Base-by-base conservation (phyloP, 2,797 vertebrate genomes). In the Myripristis jacobus region DNA sequence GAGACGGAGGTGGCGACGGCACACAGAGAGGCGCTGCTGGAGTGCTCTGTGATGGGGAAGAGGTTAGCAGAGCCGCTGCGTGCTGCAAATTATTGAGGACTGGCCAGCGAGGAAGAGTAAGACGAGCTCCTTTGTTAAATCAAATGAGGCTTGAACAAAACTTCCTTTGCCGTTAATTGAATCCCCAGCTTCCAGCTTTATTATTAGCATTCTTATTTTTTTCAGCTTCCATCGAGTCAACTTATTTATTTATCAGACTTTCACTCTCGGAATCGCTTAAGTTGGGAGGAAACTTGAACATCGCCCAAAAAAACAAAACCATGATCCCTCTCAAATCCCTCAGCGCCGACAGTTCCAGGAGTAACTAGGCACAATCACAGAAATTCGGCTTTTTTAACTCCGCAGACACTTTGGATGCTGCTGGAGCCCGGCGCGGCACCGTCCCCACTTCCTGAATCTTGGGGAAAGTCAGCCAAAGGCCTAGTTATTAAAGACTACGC, bases 81-180 rank as follows among this genome's bases (percentile, higher is more conserved):
- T 43, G 11, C n/a, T 15, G 51, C 19, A 54, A 63, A 8, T 43
- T 31, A 3, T 4, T 15, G 7, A 59, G 19, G 64, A 43, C 22
- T 41, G 44, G 41, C 55, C 3, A 1, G 41, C 25, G 9, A 36
- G 63, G 51, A 13, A 29, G 27, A 48, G 51, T 51, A 11, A 51
- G 27, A 56, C 19, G 54, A 66, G n/a, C n/a, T 60, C 21, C 43
- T 74, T 78, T 78, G 19, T 79, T 66, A 64, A 66, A 31, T 72
- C 19, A 75, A 73, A 66, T 64, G 16, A 75, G 58, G 65, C 59
- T 53, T 41, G 44, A 53, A 60, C 64, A 22, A 56, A 77, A 80
- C 70, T 66, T 70, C 59, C 24, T 51, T 68, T 63, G 22, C 22
- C 59, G 10, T n/a, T 1, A 21, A 68, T 54, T 59, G 48, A 22